These are phyloP conservation scores for Trichonephila clavipes DNA, from an alignment of 1,140 invertebrate species.

Conservation along the genomic window DNA sequence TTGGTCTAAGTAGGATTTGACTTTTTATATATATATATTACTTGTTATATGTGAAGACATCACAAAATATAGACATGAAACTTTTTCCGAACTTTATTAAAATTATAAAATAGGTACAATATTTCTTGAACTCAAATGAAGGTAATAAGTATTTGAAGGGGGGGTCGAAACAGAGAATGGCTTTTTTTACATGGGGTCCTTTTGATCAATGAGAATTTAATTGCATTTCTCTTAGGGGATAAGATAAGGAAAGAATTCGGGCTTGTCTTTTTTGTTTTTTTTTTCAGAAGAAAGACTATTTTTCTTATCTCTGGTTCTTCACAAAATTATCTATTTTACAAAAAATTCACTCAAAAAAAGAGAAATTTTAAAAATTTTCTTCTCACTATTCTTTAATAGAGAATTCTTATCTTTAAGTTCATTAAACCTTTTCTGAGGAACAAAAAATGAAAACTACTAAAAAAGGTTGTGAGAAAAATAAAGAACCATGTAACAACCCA, in stretches of 20 bases:
- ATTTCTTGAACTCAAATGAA: not conserved
- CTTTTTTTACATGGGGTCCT: not conserved
- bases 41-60: too few relatives aligned
- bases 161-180: too few relatives aligned
- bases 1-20: too few relatives aligned
- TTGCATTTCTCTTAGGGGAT: not conserved
- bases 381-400: not conserved
- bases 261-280: not conserved
- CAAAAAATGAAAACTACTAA: too few relatives aligned
- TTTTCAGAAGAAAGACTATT: not conserved
- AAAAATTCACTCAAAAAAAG: not conserved
- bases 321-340: not conserved
- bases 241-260: not conserved
- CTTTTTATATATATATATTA: too few relatives aligned
- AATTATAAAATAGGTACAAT: too few relatives aligned
- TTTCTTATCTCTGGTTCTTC: not conserved
- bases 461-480: too few relatives aligned
- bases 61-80: too few relatives aligned
- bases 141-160: not conserved
- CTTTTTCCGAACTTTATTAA: too few relatives aligned
- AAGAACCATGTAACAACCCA: too few relatives aligned
- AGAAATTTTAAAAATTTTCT: not conserved
- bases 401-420: too few relatives aligned
- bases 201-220: conserved; percentile 22
- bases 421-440: too few relatives aligned